A percentile compares a stretch with the other conserved stretches of the same genome.
Conservation (phyloP, 2,113 vertebrate species). For the Protobothrops flavoviridis region DNA sequence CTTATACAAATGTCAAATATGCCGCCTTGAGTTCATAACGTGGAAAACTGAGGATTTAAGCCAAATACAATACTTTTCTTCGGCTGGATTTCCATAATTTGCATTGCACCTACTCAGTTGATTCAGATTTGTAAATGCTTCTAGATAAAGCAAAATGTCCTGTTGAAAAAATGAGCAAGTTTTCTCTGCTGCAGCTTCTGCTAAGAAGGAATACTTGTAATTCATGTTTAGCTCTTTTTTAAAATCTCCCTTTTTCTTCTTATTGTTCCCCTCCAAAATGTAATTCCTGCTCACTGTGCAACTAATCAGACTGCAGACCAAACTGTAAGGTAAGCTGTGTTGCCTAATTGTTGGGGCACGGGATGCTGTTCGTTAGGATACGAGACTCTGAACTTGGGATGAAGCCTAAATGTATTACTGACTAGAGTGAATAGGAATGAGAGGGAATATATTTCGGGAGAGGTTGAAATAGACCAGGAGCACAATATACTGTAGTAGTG, state of each 20-base stretch:
- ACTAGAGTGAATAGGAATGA: neutral
- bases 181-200: neutral
- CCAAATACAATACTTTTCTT: neutral
- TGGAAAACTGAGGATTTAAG: neutral
- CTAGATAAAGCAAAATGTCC: neutral
- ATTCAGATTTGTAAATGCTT: neutral
- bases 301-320: slow-evolving; percentile 83
- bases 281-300: neutral
- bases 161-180: neutral
- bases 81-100: neutral
- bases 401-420: neutral
- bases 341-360: neutral
- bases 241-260: neutral
- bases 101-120: neutral
- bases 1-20: neutral
- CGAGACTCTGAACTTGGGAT: neutral
- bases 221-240: neutral
- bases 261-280: neutral
- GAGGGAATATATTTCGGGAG: neutral
- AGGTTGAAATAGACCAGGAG: neutral
- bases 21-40: neutral
- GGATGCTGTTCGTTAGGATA: neutral
- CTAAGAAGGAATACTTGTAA: neutral
- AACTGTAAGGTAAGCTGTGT: slow-evolving; percentile 86
- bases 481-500: neutral